These are phyloP conservation scores for Spilarctia lutea DNA, from an alignment of 2,888 invertebrate genomes.

Conservation along the genomic window DNA sequence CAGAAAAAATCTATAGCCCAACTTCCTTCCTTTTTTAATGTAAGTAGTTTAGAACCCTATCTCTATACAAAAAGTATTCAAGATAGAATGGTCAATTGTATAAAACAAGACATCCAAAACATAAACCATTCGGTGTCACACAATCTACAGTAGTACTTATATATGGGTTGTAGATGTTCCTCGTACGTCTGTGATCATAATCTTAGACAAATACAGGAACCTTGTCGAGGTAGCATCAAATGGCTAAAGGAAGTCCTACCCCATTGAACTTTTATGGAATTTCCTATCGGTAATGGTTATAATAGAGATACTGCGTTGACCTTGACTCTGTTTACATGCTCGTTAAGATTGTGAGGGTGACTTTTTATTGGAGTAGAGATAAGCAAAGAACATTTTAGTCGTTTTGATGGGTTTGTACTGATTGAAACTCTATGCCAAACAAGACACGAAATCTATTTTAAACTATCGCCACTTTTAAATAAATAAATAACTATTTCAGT, in stretches of 20 bases:
- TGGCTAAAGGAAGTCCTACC: constrained; percentile 5
- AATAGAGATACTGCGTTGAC: not conserved
- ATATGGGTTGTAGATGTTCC: not conserved
- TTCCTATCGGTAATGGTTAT: constrained; percentile 7
- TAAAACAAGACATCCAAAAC: too few species aligned
- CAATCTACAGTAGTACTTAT: not conserved
- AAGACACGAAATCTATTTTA: too few species aligned
- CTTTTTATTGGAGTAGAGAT: not conserved
- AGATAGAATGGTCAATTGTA: too few species aligned
- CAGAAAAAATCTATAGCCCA: too few species aligned
- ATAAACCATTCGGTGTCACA: too few species aligned
- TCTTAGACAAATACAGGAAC: not conserved
- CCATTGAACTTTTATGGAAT: constrained; percentile 8
- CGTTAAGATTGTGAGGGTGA: constrained; percentile 1
- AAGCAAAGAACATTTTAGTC: not conserved
- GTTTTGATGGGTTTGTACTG: too few species aligned
- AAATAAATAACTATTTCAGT: too few species aligned
- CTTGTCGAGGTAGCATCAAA: constrained; percentile 8
- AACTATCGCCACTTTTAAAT: too few species aligned
- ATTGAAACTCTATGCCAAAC: too few species aligned
- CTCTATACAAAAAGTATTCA: too few species aligned
- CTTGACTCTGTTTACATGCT: constrained; percentile 17
- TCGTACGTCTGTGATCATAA: not conserved
- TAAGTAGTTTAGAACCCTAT: too few species aligned
- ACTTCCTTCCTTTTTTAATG: too few species aligned